phyloP scores from a whole-genome alignment of 2,113 vertebrate genomes.

The Daphoenositta chrysoptera region DNA sequence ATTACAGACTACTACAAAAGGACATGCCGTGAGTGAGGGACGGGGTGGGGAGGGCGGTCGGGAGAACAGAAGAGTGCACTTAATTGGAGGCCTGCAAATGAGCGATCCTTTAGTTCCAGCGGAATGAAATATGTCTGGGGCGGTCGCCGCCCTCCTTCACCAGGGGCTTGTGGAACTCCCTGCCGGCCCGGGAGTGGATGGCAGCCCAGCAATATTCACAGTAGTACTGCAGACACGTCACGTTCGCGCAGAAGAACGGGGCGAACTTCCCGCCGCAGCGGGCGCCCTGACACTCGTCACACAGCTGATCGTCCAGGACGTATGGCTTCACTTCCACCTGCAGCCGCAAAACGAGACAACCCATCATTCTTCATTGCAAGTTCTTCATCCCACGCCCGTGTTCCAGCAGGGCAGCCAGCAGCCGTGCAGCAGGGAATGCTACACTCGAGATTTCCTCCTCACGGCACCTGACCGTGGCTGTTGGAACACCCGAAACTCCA shows the following conservation, averaged over 20 bases:
- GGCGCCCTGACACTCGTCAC: conserved; percentile 98
- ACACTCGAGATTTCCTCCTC: not conserved
- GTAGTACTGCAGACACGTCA: conserved; percentile 99
- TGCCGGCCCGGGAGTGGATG: conserved; percentile 96
- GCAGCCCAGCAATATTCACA: conserved; percentile 99
- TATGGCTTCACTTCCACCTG: conserved; percentile 99
- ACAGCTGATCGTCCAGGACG: conserved; percentile 99
- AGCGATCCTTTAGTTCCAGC: conserved; percentile 91
- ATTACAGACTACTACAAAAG: conserved; percentile 78
- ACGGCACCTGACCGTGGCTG: accelerated
- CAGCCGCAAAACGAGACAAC: not conserved
- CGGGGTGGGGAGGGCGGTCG: conserved; percentile 74
- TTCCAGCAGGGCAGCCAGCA: not conserved
- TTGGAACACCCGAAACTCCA: not conserved
- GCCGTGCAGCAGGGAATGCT: not conserved
- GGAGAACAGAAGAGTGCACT: conserved; percentile 98
- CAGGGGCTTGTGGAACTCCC: conserved; percentile 99
- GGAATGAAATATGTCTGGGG: conserved; percentile 99
- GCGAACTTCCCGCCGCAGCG: conserved; percentile 98
- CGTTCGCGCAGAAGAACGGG: conserved; percentile 99
- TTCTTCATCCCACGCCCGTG: not conserved
- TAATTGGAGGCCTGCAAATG: conserved; percentile 84
- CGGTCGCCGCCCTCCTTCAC: conserved; percentile 99
- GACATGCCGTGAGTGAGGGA: conserved; percentile 77
- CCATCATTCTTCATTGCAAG: not conserved